Conservation (phyloP, 2,113 vertebrate genomes). For the Sander vitreus region DNA sequence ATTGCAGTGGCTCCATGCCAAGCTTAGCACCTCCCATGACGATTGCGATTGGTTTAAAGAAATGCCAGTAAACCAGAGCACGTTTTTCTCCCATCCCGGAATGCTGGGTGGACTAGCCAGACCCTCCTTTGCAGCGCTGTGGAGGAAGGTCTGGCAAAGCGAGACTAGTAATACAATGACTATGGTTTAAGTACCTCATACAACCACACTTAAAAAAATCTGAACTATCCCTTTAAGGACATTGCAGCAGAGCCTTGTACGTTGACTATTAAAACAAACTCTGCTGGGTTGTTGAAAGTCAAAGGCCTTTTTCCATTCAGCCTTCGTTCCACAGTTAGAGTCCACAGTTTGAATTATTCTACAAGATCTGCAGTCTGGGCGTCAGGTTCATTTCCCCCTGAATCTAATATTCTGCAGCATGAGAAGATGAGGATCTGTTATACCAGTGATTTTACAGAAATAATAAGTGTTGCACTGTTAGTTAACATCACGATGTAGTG, state of each 20-base stretch:
- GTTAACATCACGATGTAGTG: background rate
- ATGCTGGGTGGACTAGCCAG: too few species aligned
- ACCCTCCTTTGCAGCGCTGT: too few species aligned
- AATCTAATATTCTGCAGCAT: constrained; percentile 35
- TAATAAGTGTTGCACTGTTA: background rate
- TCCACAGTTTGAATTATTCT: constrained; percentile 63
- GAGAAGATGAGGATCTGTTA: constrained; percentile 11
- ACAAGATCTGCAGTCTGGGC: constrained; percentile 35
- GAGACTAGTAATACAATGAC: too few species aligned
- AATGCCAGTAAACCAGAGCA: too few species aligned
- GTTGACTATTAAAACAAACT: constrained; percentile 32
- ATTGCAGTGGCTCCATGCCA: too few species aligned
- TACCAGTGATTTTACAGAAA: constrained; percentile 18
- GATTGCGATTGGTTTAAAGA: too few species aligned
- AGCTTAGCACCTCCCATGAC: too few species aligned
- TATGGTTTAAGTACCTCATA: too few species aligned
- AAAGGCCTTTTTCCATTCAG: constrained; percentile 49
- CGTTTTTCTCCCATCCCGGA: too few species aligned
- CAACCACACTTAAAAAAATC: too few species aligned
- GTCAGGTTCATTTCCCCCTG: constrained; percentile 6
- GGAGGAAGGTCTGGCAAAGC: too few species aligned
- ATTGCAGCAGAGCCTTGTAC: background rate
- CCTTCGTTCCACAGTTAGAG: constrained; percentile 41
- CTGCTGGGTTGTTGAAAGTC: constrained; percentile 21
- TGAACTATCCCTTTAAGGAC: background rate